Percentiles rank a stretch among this genome's conserved stretches.
phyloP scores from a whole-genome alignment of 2,888 invertebrate species.

The Branchellion lobata region DNA sequence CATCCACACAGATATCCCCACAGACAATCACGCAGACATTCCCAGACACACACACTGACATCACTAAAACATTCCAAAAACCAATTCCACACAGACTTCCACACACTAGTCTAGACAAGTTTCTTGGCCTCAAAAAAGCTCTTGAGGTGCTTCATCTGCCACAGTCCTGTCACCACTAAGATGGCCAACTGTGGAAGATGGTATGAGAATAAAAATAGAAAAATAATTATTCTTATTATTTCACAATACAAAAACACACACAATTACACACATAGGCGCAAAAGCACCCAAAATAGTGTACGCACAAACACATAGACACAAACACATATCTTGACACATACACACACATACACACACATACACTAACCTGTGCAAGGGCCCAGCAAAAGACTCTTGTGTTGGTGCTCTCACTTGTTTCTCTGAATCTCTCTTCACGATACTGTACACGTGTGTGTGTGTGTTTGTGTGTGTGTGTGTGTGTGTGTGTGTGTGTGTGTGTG shows the following conservation, averaged over 20 bases:
- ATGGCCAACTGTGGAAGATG: constrained; percentile 72
- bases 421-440: constrained; percentile 96
- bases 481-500: too few species aligned
- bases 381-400: constrained; percentile 81
- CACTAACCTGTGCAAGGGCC: constrained; percentile 74
- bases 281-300: too few species aligned
- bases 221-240: too few species aligned
- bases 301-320: neutral
- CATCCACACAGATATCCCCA: too few species aligned
- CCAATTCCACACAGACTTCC: too few species aligned
- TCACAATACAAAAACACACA: too few species aligned
- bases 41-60: too few species aligned
- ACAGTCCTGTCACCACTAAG: constrained; percentile 86
- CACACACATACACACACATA: constrained; percentile 57
- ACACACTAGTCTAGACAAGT: too few species aligned
- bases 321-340: constrained; percentile 63
- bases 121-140: constrained; percentile 99
- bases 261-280: too few species aligned
- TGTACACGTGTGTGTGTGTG: constrained; percentile 60
- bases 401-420: constrained; percentile 95
- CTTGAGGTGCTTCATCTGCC: constrained; percentile 99
- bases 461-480: too few species aligned
- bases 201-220: neutral
- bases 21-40: too few species aligned
- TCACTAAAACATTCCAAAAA: too few species aligned